Conservation (phyloP, 2,797 vertebrate genomes). For the Podarcis siculus region DNA sequence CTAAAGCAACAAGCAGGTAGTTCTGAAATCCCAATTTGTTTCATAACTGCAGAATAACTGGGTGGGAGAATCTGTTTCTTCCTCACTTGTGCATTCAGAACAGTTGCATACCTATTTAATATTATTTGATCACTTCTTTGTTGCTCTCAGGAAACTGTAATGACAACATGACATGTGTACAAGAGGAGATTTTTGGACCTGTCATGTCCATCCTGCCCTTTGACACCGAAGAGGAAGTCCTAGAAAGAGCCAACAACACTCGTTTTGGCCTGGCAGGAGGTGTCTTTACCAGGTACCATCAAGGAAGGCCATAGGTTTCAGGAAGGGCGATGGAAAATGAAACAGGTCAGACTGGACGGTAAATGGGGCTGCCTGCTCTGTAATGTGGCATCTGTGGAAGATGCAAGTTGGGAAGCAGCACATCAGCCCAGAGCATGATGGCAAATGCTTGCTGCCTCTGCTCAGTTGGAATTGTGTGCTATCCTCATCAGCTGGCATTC, state of each 20-base stretch:
- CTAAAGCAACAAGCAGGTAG: background rate
- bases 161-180: conserved; percentile 95
- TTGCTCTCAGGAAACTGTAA: conserved; percentile 86
- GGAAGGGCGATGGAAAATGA: no score
- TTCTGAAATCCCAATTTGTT: background rate
- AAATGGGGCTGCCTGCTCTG: background rate
- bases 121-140: background rate
- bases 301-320: background rate
- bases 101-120: background rate
- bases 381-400: background rate
- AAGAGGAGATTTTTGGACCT: conserved; percentile 97
- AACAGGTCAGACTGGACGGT: background rate
- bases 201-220: conserved; percentile 96
- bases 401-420: background rate
- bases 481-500: background rate
- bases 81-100: background rate
- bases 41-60: background rate
- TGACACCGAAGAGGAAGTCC: conserved; percentile 91
- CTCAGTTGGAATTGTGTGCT: background rate
- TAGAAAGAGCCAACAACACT: conserved; percentile 90
- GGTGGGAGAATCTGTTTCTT: background rate
- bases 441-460: background rate
- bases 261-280: conserved; percentile 92
- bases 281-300: conserved; percentile 92
- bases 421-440: background rate